These are phyloP conservation scores for Tor tambroides DNA, from an alignment of 2,113 vertebrate genomes.

Conservation along the genomic window DNA sequence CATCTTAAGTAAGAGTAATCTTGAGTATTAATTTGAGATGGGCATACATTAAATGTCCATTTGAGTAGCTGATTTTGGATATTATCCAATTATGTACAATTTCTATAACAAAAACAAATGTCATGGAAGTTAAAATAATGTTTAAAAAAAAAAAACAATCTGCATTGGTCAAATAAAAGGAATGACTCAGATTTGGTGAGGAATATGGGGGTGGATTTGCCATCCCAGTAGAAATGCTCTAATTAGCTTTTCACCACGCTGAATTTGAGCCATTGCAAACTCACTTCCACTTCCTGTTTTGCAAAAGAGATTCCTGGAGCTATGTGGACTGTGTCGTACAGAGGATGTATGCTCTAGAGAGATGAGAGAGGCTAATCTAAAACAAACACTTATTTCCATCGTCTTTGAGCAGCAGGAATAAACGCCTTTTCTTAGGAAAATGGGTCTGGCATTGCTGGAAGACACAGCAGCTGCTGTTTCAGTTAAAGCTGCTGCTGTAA, in stretches of 20 bases:
- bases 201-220: not conserved
- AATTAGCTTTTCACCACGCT: slow-evolving; percentile 19
- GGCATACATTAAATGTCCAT: not conserved
- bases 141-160: not conserved
- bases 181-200: not conserved
- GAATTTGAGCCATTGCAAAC: slow-evolving; percentile 16
- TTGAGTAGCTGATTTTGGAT: not conserved
- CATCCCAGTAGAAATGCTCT: not conserved
- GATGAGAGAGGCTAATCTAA: slow-evolving; percentile 27
- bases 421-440: slow-evolving; percentile 35
- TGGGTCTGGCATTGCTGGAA: not conserved
- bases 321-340: slow-evolving; percentile 11
- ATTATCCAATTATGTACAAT: not conserved
- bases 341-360: slow-evolving; percentile 35
- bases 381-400: slow-evolving; percentile 48
- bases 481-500: not conserved
- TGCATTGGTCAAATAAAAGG: not conserved
- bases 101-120: not conserved
- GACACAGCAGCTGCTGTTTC: slow-evolving; percentile 17
- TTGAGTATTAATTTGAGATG: slow-evolving; percentile 30
- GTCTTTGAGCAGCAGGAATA: slow-evolving; percentile 34
- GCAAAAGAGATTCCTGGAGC: slow-evolving; percentile 32
- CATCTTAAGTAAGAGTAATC: slow-evolving; percentile 56
- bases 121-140: not conserved
- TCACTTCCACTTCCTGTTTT: slow-evolving; percentile 27